phyloP scores from a whole-genome alignment of 2,113 vertebrate species.

The Rhineura floridana region DNA sequence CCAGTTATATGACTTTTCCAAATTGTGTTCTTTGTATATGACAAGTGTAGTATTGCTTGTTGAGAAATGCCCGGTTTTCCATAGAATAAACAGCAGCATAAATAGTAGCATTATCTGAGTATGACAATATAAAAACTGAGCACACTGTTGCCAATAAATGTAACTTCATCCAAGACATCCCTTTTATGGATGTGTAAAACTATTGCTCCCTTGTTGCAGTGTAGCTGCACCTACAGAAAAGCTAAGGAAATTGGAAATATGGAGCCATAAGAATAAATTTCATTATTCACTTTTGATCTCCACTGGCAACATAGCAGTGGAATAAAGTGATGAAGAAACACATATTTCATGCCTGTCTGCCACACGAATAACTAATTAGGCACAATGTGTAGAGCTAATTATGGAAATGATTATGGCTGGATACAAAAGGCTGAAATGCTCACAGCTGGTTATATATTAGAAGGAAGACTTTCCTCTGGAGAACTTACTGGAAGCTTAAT shows the following conservation, averaged over 20 bases:
- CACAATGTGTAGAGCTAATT: slow-evolving; percentile 45
- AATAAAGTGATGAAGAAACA: slow-evolving; percentile 50
- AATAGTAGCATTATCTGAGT: not conserved
- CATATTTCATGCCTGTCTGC: slow-evolving; percentile 56
- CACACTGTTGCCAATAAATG: slow-evolving; percentile 14
- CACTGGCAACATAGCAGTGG: slow-evolving; percentile 52
- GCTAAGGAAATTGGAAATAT: slow-evolving; percentile 47
- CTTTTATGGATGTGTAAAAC: slow-evolving; percentile 49
- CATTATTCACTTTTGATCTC: slow-evolving; percentile 59
- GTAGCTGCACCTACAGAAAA: slow-evolving; percentile 55
- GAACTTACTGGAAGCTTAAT: slow-evolving; percentile 19
- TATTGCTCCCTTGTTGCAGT: slow-evolving; percentile 44
- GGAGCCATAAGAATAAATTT: slow-evolving; percentile 48
- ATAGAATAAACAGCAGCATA: slow-evolving; percentile 7
- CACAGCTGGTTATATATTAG: not conserved
- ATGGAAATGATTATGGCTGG: slow-evolving; percentile 42
- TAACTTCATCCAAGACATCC: slow-evolving; percentile 11
- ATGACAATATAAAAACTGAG: slow-evolving; percentile 25
- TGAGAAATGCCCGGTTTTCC: not conserved
- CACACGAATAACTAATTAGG: slow-evolving; percentile 58
- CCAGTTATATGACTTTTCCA: too few relatives aligned
- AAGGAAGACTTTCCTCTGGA: slow-evolving; percentile 29
- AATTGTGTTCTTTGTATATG: not conserved
- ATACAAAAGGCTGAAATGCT: slow-evolving; percentile 54
- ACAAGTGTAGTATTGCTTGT: not conserved